Evolutionary conservation across 2,113 vertebrate genomes (phyloP), one percentile per base, ranked within the genome.

Genomic region (Cottus gobio): DNA sequence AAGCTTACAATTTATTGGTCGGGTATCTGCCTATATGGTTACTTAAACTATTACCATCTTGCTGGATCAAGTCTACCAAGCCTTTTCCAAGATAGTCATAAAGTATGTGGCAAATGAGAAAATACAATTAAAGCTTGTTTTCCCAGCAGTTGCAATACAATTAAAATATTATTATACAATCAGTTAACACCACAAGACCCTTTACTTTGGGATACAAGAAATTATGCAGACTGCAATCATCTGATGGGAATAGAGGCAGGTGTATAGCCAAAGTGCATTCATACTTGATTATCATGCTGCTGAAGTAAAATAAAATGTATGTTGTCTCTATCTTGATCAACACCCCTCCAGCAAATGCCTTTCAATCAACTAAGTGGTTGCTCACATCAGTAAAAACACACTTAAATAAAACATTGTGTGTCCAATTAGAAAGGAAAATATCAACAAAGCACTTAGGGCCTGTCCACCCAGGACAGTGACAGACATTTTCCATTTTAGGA

Each of bases 261-360:
- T 7, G 10, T n/a, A 36, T 15, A 54, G 20, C 22, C 36, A 1
- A 22, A 57, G 39, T 54, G 18, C 5, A 77, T 86, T 66, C 16
- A 24, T 15, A 36, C 20, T 37, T 28, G 20, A 79, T 42, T 61
- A 58, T 36, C 56, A 76, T 13, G 67, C 73, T 46, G 36, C n/a
- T 72, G 52, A 76, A 71, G n/a, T 50, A 18, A 75, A 1, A 1
- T 13, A 46, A 56, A 56, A 80, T 60, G 3, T 0, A 54, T 61
- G 57, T 65, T 20, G 1, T 31, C 42, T 48, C 48, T 4, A 79
- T 77, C 63, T 71, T 65, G 0, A 28, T 37, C 28, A 67, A 36
- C 44, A 58, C 2, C 26, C 10, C 48, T 60, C 24, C 10, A 78
- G 73, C n/a, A 81, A 74, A 74, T 68, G n/a, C 66, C 83, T 79